These are phyloP conservation scores for Cherax quadricarinatus DNA, from an alignment of 1,140 invertebrate species.

Conservation along the genomic window DNA sequence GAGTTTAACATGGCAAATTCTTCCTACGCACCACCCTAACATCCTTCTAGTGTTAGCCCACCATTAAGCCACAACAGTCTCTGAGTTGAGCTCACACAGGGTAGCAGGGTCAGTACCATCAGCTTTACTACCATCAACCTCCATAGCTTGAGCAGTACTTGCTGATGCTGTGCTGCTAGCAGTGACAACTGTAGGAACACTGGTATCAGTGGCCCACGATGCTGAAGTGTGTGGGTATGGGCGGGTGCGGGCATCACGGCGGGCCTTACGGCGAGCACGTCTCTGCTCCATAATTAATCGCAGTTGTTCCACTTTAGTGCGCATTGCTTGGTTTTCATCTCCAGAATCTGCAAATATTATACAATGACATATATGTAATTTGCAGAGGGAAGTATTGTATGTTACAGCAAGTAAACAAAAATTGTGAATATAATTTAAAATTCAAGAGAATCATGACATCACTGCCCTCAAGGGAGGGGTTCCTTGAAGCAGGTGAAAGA, in stretches of 20 bases:
- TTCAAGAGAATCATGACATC: neutral
- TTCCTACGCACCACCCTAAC: conserved; percentile 40
- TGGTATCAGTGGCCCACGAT: conserved; percentile 49
- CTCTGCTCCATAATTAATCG: conserved; percentile 92
- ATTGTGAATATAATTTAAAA: neutral
- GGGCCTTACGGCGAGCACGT: conserved; percentile 86
- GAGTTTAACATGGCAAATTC: conserved; percentile 19
- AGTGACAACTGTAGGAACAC: conserved; percentile 47
- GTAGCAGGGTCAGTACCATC: conserved; percentile 57
- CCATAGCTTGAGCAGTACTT: conserved; percentile 55
- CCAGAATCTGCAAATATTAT: conserved; percentile 71
- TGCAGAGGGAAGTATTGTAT: neutral
- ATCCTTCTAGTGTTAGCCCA: conserved; percentile 42
- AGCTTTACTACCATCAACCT: conserved; percentile 52
- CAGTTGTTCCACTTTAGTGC: conserved; percentile 90
- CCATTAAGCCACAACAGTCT: conserved; percentile 71
- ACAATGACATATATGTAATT: neutral
- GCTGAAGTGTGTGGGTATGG: conserved; percentile 81
- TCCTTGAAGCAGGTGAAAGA: too few species aligned
- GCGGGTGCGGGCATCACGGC: conserved; percentile 84
- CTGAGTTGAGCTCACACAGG: conserved; percentile 68
- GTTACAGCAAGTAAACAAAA: too few species aligned
- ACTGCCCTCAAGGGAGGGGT: too few species aligned
- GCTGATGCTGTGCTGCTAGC: conserved; percentile 37
- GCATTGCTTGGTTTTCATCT: conserved; percentile 86